These are phyloP conservation scores for Thalassophryne amazonica DNA, from an alignment of 2,797 vertebrate genomes.

Conservation along the genomic window DNA sequence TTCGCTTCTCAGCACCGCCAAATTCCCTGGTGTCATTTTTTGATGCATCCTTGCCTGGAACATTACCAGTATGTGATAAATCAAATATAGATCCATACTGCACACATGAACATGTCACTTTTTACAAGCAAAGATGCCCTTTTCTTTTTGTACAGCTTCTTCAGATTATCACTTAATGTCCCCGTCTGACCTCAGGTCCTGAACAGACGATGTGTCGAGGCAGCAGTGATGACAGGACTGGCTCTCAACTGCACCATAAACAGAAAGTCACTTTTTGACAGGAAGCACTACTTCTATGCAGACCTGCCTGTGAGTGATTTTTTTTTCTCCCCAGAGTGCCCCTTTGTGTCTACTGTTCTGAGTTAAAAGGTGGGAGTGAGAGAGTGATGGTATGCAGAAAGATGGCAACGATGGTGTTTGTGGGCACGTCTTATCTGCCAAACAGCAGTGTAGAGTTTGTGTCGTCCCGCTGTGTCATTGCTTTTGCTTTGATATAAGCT, in stretches of 20 bases:
- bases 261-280: constrained; percentile 94
- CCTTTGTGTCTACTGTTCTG: background rate
- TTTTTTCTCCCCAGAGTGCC: background rate
- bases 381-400: background rate
- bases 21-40: constrained; percentile 96
- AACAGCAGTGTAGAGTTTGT: constrained; percentile 1
- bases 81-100: background rate
- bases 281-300: constrained; percentile 98
- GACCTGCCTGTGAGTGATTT: constrained; percentile 92
- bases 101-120: background rate
- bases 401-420: background rate
- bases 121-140: background rate
- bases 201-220: constrained; percentile 94
- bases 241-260: constrained; percentile 93
- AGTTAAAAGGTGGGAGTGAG: background rate
- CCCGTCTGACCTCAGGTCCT: constrained; percentile 83
- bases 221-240: constrained; percentile 92
- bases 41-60: constrained; percentile 95
- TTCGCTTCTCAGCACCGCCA: constrained; percentile 88
- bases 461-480: constrained; percentile 12
- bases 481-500: constrained; percentile 6
- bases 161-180: background rate
- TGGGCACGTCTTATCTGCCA: background rate
- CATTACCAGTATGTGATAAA: constrained; percentile 86
- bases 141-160: background rate